These are phyloP conservation scores for Apeltes quadracus DNA, from an alignment of 2,113 vertebrate species.

Conservation along the genomic window DNA sequence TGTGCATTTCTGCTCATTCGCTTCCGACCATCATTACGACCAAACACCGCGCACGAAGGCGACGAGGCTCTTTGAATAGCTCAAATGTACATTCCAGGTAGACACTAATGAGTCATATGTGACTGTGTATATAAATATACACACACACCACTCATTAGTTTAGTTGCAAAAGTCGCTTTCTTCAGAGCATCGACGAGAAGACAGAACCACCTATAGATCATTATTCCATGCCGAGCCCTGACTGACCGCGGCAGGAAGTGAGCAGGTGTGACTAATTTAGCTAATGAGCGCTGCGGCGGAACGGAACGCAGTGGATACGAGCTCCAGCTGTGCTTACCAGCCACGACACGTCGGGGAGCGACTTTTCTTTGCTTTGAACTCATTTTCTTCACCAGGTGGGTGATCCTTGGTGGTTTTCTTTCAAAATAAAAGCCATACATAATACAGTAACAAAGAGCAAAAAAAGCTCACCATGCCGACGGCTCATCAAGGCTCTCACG, in stretches of 20 bases:
- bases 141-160: too few species aligned
- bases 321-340: slow-evolving; percentile 3
- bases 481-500: background rate
- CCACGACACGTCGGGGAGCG: background rate
- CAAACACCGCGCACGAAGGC: background rate
- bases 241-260: background rate
- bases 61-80: background rate
- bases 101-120: too few species aligned
- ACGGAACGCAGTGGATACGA: background rate
- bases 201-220: background rate
- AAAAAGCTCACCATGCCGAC: background rate
- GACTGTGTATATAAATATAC: too few species aligned
- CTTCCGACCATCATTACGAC: slow-evolving; percentile 9
- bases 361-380: background rate
- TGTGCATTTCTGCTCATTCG: background rate
- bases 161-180: background rate
- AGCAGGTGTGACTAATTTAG: background rate
- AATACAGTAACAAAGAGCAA: background rate
- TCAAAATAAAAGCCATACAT: background rate
- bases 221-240: background rate
- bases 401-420: background rate
- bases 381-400: background rate
- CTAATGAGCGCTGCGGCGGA: slow-evolving; percentile 14
- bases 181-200: background rate
- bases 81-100: too few species aligned